Evolutionary conservation across 2,797 vertebrate genomes (phyloP).

Genomic region (Simalia tracyae): DNA sequence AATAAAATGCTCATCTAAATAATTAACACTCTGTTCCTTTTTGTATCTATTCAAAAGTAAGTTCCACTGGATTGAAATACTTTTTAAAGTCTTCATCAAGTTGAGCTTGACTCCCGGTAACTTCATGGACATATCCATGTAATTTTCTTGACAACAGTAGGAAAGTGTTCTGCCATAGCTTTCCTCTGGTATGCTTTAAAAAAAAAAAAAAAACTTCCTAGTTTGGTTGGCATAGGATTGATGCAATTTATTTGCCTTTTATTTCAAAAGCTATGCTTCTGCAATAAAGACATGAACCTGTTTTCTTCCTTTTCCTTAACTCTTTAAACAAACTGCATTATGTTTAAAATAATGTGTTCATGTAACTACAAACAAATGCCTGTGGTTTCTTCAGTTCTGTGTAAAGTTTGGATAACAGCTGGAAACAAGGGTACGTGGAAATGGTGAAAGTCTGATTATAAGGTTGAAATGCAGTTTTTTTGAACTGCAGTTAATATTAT

Average conservation of each 20-base stretch:
- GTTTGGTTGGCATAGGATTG: not conserved
- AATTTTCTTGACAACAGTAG: not conserved
- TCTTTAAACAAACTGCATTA: conserved; percentile 24
- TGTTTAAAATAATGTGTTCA: conserved; percentile 45
- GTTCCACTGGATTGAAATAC: not conserved
- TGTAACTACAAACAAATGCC: not conserved
- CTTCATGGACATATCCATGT: not conserved
- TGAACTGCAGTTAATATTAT: conserved; percentile 30
- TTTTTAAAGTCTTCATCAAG: not conserved
- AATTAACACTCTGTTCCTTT: not conserved
- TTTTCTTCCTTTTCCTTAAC: conserved; percentile 6
- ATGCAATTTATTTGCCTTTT: not conserved
- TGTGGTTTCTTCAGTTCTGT: conserved; percentile 39
- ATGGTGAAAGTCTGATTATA: conserved; percentile 20
- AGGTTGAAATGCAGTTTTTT: conserved; percentile 25
- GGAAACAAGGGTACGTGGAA: not conserved
- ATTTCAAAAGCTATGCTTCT: not conserved
- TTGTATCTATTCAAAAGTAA: not conserved
- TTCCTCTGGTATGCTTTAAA: not conserved
- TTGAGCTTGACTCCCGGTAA: not conserved
- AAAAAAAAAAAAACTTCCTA: not conserved
- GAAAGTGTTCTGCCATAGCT: not conserved
- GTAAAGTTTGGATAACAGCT: conserved; percentile 28
- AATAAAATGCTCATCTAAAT: not conserved
- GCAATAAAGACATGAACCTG: not conserved